Base-by-base conservation (phyloP, 2,888 invertebrate genomes). In the Bellardia bayeri region DNA sequence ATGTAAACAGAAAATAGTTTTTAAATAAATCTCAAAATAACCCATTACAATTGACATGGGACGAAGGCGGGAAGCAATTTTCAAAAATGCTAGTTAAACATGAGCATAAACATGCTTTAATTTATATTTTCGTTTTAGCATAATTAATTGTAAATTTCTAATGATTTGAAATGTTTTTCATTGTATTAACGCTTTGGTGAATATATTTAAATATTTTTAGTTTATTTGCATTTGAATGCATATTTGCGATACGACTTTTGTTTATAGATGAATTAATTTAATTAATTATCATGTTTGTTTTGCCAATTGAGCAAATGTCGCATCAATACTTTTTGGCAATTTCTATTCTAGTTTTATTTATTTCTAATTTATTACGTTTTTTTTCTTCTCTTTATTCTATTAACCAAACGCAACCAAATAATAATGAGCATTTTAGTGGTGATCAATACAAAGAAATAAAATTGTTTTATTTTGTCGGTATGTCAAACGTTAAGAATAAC, bases 221-320 rank as follows among this genome's bases (percentile, higher is more conserved):
- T 78, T 54, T 45, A 13, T 33, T 68, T 42, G 2, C 8, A 16
- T 9, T 56, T 56, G 23, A 7, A 56, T 56, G n/a, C 23, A 56
- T 56, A 56, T 71, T 71, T 81, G 78, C 78, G 83, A 83, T 64
- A 75, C 33, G 30, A 40, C 33, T 45, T 69, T 85, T 69, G 83
- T 88, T 89, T 89, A 88, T 89, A 87, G 88, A 89, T 90, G 90
- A 89, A 89, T 90, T 90, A 89, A 89, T 90, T 89, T 88, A 90
- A 90, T 90, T 90, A 90, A 90, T 90, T 90, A 89, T 86, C 88
- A 88, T 89, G 87, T 89, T 89, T 87, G 86, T 88, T 88, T 89
- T 89, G 89, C 89, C 89, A 89, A 90, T 89, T 87, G 89, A 87
- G 85, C 87, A 87, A 86, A 89, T 87, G 87, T 89, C 87, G 86